Evolutionary conservation across 2,888 invertebrate genomes (phyloP), one percentile per base, ranked within the genome.

Genomic region (Carpatolechia fugitivella): DNA sequence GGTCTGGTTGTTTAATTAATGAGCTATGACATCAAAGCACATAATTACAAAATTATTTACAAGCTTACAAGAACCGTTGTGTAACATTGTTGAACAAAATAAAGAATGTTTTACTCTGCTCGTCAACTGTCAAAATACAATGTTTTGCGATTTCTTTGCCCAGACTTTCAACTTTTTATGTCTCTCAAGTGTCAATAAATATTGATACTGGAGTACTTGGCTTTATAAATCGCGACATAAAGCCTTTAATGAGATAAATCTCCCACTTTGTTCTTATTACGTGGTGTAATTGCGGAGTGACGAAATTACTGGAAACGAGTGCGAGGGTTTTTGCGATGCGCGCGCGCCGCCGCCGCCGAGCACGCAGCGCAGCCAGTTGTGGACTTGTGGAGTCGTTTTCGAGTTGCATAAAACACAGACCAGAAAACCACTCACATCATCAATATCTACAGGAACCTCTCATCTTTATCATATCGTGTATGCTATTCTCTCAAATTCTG

Each of bases 241-340:
- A 60, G 59, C 41, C 29, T 52, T 41, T 24, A 41, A 41, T 52
- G 31, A 61, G 57, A 60, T 56, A 55, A 60, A 56, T 57, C 59
- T 60, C 56, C 52, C 59, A 66, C 63, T 66, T 61, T 60, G 67
- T 61, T 63, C 60, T 70, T 72, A 69, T 52, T 69, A 76, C 66
- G 59, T 58, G 59, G 59, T 65, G 68, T 76, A 79, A 84, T 82
- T 80, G 77, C 58, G 65, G 64, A 69, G 74, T 78, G 77, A 78
- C 76, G 74, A 80, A 85, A 82, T 78, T 70, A 64, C 68, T 75
- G 72, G 74, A 74, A 82, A 74, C 69, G 71, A 63, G 61, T 65
- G 56, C 68, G 65, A 72, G 69, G 67, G 70, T 83, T 84, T 84
- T 83, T 85, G 80, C 74, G 59, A 63, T 59, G 60, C 64, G 55